Percentiles rank a stretch among this genome's conserved stretches.
phyloP scores from a whole-genome alignment of 2,113 vertebrate species.

The Podiceps cristatus region DNA sequence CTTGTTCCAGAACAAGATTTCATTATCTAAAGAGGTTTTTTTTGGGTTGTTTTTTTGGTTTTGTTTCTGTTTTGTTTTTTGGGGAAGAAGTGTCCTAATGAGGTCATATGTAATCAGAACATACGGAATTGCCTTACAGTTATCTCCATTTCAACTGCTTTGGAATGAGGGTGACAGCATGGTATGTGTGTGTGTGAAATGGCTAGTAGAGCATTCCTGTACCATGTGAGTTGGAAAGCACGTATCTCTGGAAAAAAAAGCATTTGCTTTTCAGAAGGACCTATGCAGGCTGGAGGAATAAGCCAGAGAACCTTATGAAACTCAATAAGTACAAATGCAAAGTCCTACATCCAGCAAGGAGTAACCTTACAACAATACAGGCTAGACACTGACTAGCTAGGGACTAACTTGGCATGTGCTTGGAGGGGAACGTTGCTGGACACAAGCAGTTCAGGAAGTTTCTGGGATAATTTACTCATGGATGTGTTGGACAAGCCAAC shows the following conservation, averaged over 20 bases:
- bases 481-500: background rate
- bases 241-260: background rate
- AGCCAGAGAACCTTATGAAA: background rate
- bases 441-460: background rate
- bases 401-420: background rate
- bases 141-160: background rate
- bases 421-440: background rate
- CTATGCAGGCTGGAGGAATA: background rate
- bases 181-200: background rate
- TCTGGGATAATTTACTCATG: background rate
- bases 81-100: constrained; percentile 29
- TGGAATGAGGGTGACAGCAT: background rate
- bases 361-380: background rate
- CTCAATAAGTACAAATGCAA: background rate
- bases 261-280: background rate
- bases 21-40: constrained; percentile 35
- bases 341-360: background rate
- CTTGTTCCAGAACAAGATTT: constrained; percentile 51
- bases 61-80: background rate
- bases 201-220: background rate
- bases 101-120: constrained; percentile 55
- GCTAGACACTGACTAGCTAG: background rate
- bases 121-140: constrained; percentile 32
- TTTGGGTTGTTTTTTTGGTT: background rate
- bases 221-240: background rate